Base-by-base conservation (phyloP, 2,113 vertebrate species). In the Callaeas wilsoni region DNA sequence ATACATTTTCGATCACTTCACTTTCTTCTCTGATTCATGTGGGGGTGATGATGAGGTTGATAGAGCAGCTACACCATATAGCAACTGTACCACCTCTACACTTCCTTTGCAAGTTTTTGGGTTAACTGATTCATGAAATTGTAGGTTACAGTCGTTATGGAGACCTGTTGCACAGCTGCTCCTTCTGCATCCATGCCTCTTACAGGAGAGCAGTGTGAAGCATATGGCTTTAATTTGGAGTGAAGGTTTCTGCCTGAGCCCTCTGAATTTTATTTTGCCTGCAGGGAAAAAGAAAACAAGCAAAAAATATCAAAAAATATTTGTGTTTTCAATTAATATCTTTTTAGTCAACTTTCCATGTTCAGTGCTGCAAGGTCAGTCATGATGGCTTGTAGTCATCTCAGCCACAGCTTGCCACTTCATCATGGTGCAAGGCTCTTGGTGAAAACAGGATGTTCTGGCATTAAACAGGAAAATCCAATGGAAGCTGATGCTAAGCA, bases 161-260 rank as follows among this genome's bases (percentile, higher is more conserved):
- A 90, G 68, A 80, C 82, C 75, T 89, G 79, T 67, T 94, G 81
- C 55, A 25, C 84, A 85, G 56, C 81, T 87, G 82, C 50, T 88
- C 30, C 30, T 63, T 79, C 47, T 42, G 39, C 60, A 33, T 55
- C 50, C 0, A 0, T 52, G 46, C 27, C 26, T 62, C 56, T 41
- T 82, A 3, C 12, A 32, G 42, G 42, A 57, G 41, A 76, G 44
- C 21, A 9, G 11, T 10, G 39, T 50, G 75, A 82, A 90, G 59
- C 92, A 81, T 49, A 6, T 74, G 68, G 70, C 70, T 94, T 94
- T 88, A 41, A 90, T 94, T 86, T 84, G 37, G 30, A 88, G 42
- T 26, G 16, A 29, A 63, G 44, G n/a, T 80, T 84, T 87, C 52
- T 84, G 53, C 79, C 52, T 56, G 25, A 59, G 39, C 50, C 67